Evolutionary conservation across 1,140 invertebrate species (phyloP).

Genomic region (Drosophila paulistorum): DNA sequence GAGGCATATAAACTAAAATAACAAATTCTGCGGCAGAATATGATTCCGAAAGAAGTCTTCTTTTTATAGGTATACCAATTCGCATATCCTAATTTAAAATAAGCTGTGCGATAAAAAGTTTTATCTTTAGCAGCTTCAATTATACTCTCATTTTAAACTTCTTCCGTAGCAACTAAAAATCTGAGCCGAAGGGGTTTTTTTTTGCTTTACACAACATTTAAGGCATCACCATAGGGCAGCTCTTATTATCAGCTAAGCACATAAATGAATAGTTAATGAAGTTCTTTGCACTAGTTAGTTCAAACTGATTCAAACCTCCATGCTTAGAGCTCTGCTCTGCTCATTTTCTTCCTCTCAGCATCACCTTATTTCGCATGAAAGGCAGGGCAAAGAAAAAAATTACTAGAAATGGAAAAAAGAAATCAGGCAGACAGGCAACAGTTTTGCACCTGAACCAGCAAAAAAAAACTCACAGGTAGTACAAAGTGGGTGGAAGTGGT

Average conservation of each 20-base stretch:
- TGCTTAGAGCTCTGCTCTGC: background rate
- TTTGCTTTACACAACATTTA: background rate
- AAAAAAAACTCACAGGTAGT: background rate
- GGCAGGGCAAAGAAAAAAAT: slow-evolving; percentile 40
- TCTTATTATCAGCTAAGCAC: slow-evolving; percentile 10
- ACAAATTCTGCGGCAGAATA: too few species aligned
- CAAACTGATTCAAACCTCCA: slow-evolving; percentile 13
- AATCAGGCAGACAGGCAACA: slow-evolving; percentile 1
- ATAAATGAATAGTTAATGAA: slow-evolving; percentile 17
- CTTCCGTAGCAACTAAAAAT: background rate
- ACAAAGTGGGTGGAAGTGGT: background rate
- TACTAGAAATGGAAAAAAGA: background rate
- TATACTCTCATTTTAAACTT: too few species aligned
- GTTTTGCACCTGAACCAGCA: slow-evolving; percentile 15
- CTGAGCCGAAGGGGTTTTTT: background rate
- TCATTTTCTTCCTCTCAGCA: slow-evolving; percentile 1
- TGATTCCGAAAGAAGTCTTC: too few species aligned
- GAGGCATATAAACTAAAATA: too few species aligned
- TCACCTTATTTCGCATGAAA: slow-evolving; percentile 47
- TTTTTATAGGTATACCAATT: too few species aligned
- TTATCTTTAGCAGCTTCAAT: too few species aligned
- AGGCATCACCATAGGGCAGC: background rate
- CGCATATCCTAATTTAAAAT: too few species aligned
- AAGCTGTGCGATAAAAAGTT: too few species aligned
- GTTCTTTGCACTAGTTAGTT: slow-evolving; percentile 23